Evolutionary conservation across 2,888 invertebrate species (phyloP).

Genomic region (Prosopocoilus inquinatus): DNA sequence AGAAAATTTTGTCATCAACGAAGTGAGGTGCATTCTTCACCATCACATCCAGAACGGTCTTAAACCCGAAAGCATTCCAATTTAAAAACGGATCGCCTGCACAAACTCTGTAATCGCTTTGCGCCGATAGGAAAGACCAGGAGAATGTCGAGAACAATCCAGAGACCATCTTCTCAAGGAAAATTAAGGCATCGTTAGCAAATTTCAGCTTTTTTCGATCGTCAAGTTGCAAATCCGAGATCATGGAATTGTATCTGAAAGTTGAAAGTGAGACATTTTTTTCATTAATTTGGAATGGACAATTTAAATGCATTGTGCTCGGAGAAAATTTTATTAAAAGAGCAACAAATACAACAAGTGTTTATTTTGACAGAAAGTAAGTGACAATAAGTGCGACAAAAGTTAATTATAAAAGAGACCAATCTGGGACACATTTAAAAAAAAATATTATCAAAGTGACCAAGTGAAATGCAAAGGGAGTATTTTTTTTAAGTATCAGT

Average conservation of each 20-base stretch:
- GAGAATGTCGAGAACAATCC: constrained; percentile 53
- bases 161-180: constrained; percentile 28
- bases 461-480: too few species aligned
- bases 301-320: too few species aligned
- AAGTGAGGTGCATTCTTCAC: constrained; percentile 39
- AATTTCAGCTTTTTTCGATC: constrained; percentile 23
- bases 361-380: too few species aligned
- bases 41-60: constrained; percentile 62
- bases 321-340: too few species aligned
- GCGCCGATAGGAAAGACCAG: constrained; percentile 65
- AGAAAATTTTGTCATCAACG: constrained; percentile 28
- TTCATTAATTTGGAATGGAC: too few species aligned
- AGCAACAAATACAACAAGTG: too few species aligned
- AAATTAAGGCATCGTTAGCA: constrained; percentile 9
- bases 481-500: too few species aligned
- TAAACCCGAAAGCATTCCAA: constrained; percentile 70
- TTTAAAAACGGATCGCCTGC: constrained; percentile 65
- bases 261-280: too few species aligned
- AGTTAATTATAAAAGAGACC: too few species aligned
- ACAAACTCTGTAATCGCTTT: constrained; percentile 64
- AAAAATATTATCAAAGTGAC: too few species aligned
- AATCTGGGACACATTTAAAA: too few species aligned
- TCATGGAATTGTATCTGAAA: constrained; percentile 26
- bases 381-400: too few species aligned
- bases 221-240: constrained; percentile 23